Base-by-base conservation (phyloP, 2,113 vertebrate species). In the Anoplopoma fimbria region DNA sequence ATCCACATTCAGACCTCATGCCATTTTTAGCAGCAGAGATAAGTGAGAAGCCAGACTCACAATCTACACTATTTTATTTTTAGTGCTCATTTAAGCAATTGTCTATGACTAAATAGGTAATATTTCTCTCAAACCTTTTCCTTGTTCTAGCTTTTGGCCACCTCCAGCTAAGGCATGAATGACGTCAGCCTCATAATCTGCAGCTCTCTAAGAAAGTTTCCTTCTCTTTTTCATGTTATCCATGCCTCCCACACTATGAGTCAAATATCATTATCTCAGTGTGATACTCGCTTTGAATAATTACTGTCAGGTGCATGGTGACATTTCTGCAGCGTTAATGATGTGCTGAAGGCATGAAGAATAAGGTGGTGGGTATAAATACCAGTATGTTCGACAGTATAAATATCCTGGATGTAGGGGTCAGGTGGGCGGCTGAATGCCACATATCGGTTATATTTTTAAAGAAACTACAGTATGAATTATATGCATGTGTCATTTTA, bases 241-340 rank as follows among this genome's bases (percentile, higher is more conserved):
- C 58, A 57, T 61, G 38, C 85, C 89, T 72, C 82, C 79, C 64
- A 82, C 87, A 27, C 77, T 72, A 25, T 73, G 82, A 88, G 82
- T 85, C 85, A 86, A 81, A 89, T 80, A 89, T 85, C 61, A 90
- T 91, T 88, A 89, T 89, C 87, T 47, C 85, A 82, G 86, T 42
- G 38, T 87, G 84, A 91, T 58, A 64, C 57, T 38, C 69, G 74
- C 27, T n/a, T 58, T 68, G 76, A 86, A 69, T 92, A 83, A 93
- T 93, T 92, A 93, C 65, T 19, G 33, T 75, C 62, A 79, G 79
- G 81, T 85, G 55, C 83, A 86, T 4, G 65, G 74, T 85, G 77
- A 89, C 80, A 89, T 83, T 86, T 87, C 71, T 71, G 73, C 45
- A 64, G 47, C 36, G 49, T 79, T 92, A 90, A 91, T 92, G 68